A percentile compares a stretch with the other conserved stretches of the same genome.
phyloP scores from a whole-genome alignment of 1,140 invertebrate genomes.

The Onthophagus taurus region DNA sequence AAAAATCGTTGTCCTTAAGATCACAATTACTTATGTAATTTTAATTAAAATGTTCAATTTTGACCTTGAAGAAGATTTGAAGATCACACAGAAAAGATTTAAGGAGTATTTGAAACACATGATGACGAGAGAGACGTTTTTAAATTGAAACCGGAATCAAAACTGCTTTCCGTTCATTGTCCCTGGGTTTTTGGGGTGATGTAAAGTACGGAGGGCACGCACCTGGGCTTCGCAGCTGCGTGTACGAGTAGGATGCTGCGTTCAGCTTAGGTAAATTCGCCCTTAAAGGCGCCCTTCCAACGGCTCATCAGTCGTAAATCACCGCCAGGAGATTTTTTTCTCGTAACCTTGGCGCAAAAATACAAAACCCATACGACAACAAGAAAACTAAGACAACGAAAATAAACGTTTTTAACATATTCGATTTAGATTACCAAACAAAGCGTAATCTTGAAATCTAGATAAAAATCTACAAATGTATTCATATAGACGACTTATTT shows the following conservation, averaged over 20 bases:
- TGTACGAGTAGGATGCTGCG: slow-evolving; percentile 30
- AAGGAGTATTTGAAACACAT: no score
- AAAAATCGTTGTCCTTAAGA: no score
- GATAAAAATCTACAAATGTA: neutral
- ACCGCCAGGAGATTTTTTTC: slow-evolving; percentile 6
- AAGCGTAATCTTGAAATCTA: neutral
- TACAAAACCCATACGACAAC: no score
- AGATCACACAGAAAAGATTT: no score
- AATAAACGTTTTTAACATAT: no score
- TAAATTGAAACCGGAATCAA: slow-evolving; percentile 18
- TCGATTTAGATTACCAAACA: no score
- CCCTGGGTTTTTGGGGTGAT: slow-evolving; percentile 26
- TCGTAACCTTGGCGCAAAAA: slow-evolving; percentile 3
- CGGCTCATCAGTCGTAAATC: slow-evolving; percentile 18
- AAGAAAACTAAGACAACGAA: no score
- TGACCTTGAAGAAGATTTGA: no score
- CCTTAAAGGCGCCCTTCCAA: slow-evolving; percentile 14
- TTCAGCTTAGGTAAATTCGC: slow-evolving; percentile 22
- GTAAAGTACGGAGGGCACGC: slow-evolving; percentile 26
- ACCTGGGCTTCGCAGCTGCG: slow-evolving; percentile 32
- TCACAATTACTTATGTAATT: no score
- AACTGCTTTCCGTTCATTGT: slow-evolving; percentile 27
- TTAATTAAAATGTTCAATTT: no score
- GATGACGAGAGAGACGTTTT: slow-evolving; percentile 1
- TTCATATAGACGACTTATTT: neutral